Conservation (phyloP, 2,797 vertebrate species). For the Sebastes minor region DNA sequence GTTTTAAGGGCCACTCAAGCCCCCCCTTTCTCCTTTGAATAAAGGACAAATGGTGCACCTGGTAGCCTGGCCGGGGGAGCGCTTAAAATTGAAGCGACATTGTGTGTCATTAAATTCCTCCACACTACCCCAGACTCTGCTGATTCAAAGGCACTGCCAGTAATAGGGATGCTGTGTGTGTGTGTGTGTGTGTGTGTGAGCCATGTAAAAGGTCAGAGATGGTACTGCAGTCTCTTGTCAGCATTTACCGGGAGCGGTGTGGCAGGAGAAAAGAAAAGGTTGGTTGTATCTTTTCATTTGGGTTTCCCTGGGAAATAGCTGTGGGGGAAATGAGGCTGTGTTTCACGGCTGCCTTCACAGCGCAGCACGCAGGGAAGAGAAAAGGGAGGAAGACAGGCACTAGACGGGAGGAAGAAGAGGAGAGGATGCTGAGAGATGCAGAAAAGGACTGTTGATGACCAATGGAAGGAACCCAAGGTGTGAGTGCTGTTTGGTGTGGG, state of each 20-base stretch:
- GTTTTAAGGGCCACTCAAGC: slow-evolving; percentile 43
- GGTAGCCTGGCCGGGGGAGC: slow-evolving; percentile 50
- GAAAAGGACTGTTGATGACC: slow-evolving; percentile 35
- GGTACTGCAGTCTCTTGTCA: slow-evolving; percentile 70
- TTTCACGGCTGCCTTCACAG: slow-evolving; percentile 64
- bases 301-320: slow-evolving; percentile 48
- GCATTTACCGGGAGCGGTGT: slow-evolving; percentile 63
- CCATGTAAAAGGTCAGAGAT: slow-evolving; percentile 70
- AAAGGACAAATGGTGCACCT: slow-evolving; percentile 75
- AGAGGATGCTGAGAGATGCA: slow-evolving; percentile 13
- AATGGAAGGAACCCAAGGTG: slow-evolving; percentile 28
- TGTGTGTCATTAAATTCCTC: slow-evolving; percentile 77
- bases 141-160: slow-evolving; percentile 69
- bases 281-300: slow-evolving; percentile 73
- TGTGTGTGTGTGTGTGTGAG: slow-evolving; percentile 34
- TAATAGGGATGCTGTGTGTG: slow-evolving; percentile 53
- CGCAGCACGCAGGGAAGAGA: not conserved
- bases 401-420: not conserved
- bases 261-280: slow-evolving; percentile 65
- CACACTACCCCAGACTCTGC: slow-evolving; percentile 60
- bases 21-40: slow-evolving; percentile 48
- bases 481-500: slow-evolving; percentile 5
- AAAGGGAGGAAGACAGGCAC: slow-evolving; percentile 3
- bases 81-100: slow-evolving; percentile 71
- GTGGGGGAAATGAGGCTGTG: slow-evolving; percentile 54